A percentile compares a stretch with the other conserved stretches of the same genome.
Evolutionary conservation across 2,113 vertebrate genomes (phyloP).

Genomic region (Lepus europaeus): DNA sequence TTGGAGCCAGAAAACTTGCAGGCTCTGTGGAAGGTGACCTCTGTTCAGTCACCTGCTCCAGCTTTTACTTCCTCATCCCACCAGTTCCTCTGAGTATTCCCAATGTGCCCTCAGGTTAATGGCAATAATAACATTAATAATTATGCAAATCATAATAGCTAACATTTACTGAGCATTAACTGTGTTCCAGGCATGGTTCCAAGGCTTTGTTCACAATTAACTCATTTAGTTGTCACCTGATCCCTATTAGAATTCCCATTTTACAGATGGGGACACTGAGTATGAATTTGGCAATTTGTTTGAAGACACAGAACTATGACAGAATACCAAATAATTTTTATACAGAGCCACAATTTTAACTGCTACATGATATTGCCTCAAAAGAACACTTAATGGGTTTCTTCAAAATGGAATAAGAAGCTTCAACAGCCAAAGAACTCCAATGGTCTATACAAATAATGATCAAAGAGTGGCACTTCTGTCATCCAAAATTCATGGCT

Average conservation of each 20-base stretch:
- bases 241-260: neutral
- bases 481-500: neutral
- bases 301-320: neutral
- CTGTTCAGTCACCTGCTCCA: neutral
- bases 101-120: neutral
- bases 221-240: neutral
- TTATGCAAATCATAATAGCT: neutral
- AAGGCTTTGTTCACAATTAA: neutral
- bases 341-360: neutral
- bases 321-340: neutral
- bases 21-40: neutral
- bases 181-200: neutral
- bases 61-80: neutral
- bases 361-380: neutral
- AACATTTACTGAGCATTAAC: neutral
- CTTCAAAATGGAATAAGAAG: neutral
- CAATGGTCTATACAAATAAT: neutral
- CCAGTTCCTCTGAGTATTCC: neutral
- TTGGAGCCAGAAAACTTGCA: neutral
- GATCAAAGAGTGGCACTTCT: neutral
- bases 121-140: neutral
- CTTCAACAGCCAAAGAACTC: neutral
- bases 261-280: neutral
- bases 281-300: neutral
- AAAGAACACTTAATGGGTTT: neutral